A percentile compares a stretch with the other conserved stretches of the same genome.
Conservation (phyloP, 2,888 invertebrate genomes). For the Pheosia tremula region DNA sequence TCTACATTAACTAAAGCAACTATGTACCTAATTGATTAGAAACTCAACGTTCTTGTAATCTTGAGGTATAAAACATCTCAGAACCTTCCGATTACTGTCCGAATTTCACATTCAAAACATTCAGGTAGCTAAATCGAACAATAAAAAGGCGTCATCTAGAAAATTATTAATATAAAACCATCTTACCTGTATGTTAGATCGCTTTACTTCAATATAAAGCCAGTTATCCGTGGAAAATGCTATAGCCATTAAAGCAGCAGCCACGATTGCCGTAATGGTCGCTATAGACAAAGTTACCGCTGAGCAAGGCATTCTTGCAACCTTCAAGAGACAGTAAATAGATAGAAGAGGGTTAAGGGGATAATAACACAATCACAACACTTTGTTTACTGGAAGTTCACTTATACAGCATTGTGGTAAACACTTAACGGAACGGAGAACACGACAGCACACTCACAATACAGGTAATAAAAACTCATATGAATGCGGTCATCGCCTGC, state of each 20-base stretch:
- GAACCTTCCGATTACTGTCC: not conserved
- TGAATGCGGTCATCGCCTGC: slow-evolving; percentile 84
- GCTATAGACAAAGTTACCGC: slow-evolving; percentile 97
- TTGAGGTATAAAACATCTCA: not conserved
- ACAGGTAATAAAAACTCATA: slow-evolving; percentile 71
- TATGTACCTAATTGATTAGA: not conserved
- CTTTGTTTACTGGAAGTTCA: slow-evolving; percentile 69
- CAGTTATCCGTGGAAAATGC: slow-evolving; percentile 99
- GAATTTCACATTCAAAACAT: not conserved
- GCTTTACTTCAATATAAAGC: slow-evolving; percentile 96
- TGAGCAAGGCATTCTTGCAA: slow-evolving; percentile 94
- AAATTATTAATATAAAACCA: slow-evolving; percentile 13
- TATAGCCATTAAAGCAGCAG: slow-evolving; percentile 96
- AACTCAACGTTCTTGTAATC: not conserved
- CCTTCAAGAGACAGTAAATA: slow-evolving; percentile 64
- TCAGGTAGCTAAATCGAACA: slow-evolving; percentile 4
- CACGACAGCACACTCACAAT: slow-evolving; percentile 81
- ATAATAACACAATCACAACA: slow-evolving; percentile 78
- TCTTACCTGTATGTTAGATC: slow-evolving; percentile 93
- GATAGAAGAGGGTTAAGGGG: slow-evolving; percentile 55
- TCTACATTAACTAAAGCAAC: slow-evolving; percentile 9
- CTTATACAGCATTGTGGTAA: slow-evolving; percentile 82
- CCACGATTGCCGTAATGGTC: slow-evolving; percentile 97
- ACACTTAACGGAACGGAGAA: slow-evolving; percentile 76
- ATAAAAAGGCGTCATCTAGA: not conserved